A percentile compares a stretch with the other conserved stretches of the same genome.
Conservation (phyloP, 2,113 vertebrate genomes). For the Nettapus auritus region DNA sequence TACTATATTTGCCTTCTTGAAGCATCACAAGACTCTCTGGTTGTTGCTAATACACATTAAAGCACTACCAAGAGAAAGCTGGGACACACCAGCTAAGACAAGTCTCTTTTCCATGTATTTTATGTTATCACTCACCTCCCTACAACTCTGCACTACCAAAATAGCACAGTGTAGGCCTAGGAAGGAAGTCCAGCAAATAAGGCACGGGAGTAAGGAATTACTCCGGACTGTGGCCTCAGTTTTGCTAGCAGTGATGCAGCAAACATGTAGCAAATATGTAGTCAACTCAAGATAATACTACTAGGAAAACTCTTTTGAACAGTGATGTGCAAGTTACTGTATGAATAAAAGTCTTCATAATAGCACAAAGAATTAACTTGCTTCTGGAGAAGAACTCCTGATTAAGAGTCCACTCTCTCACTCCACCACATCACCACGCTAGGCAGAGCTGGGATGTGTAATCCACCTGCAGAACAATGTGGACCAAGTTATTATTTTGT, state of each 20-base stretch:
- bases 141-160: not conserved
- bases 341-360: not conserved
- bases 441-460: not conserved
- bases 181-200: not conserved
- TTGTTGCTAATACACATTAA: not conserved
- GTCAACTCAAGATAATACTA: not conserved
- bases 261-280: accelerated
- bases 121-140: not conserved
- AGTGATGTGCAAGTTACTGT: not conserved
- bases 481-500: not conserved
- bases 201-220: not conserved
- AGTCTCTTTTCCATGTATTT: not conserved
- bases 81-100: not conserved
- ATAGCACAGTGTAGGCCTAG: not conserved
- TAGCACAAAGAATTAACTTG: not conserved
- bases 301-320: not conserved
- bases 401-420: not conserved
- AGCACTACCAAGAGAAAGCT: not conserved
- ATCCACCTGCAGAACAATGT: not conserved
- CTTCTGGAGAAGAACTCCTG: not conserved
- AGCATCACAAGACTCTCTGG: not conserved
- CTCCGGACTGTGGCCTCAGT: not conserved
- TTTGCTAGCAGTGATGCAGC: not conserved
- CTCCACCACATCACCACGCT: not conserved
- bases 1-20: not conserved